Percentiles rank a stretch among this genome's conserved stretches.
phyloP scores from a whole-genome alignment of 2,888 invertebrate species.

The Cryptus armator region DNA sequence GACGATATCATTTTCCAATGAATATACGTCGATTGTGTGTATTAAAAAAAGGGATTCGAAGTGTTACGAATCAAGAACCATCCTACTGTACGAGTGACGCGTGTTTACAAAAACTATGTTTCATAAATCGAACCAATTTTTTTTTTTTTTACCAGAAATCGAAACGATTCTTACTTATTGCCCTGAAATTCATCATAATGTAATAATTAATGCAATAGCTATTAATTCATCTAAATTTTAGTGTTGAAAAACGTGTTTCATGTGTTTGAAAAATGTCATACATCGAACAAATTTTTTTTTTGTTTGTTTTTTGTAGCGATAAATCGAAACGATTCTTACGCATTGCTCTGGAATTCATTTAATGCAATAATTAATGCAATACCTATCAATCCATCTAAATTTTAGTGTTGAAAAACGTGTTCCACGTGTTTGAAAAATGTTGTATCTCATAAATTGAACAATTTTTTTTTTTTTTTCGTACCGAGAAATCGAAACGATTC shows the following conservation, averaged over 20 bases:
- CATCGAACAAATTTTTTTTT: too few relatives aligned
- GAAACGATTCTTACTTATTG: neutral
- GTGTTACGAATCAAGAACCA: slow-evolving; percentile 65
- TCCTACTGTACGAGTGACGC: neutral
- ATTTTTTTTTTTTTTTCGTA: too few relatives aligned
- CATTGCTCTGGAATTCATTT: slow-evolving; percentile 14
- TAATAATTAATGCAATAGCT: neutral
- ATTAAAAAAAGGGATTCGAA: slow-evolving; percentile 36
- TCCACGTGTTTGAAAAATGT: too few relatives aligned
- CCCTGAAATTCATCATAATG: too few relatives aligned
- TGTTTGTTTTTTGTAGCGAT: too few relatives aligned
- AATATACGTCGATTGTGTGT: slow-evolving; percentile 43
- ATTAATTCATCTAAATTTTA: slow-evolving; percentile 15
- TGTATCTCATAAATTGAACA: too few relatives aligned
- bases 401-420: neutral
- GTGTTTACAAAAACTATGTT: slow-evolving; percentile 8
- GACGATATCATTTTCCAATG: slow-evolving; percentile 48
- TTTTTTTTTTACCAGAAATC: neutral
- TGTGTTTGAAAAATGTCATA: too few relatives aligned
- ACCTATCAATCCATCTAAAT: neutral
- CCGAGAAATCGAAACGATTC: neutral
- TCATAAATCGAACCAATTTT: neutral
- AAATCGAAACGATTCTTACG: neutral
- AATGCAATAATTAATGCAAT: slow-evolving; percentile 5
- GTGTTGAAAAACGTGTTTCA: too few relatives aligned